Conservation (phyloP, 2,113 vertebrate species). For the Sturnira hondurensis region DNA sequence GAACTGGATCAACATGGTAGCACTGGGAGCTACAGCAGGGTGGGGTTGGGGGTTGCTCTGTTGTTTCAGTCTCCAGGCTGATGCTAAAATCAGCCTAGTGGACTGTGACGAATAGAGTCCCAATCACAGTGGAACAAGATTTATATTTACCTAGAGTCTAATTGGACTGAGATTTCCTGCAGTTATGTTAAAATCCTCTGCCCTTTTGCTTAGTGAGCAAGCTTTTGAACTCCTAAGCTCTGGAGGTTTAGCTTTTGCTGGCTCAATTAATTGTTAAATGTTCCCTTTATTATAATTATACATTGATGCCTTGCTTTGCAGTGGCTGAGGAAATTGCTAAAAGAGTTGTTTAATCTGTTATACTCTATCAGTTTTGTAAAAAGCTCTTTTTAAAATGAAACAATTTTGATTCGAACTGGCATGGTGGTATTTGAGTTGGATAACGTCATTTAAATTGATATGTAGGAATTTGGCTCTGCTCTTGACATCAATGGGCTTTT, state of each 20-base stretch:
- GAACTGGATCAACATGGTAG: background rate
- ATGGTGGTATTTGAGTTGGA: constrained; percentile 49
- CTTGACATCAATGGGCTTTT: constrained; percentile 64
- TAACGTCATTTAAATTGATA: constrained; percentile 61
- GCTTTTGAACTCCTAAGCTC: constrained; percentile 54
- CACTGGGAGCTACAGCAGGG: background rate
- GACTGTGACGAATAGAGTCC: background rate
- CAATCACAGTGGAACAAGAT: background rate
- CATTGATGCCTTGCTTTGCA: constrained; percentile 7
- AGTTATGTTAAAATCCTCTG: constrained; percentile 33
- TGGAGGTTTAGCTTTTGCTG: constrained; percentile 56
- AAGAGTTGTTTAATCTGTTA: constrained; percentile 60
- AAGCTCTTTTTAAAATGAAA: constrained; percentile 45
- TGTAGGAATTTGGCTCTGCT: constrained; percentile 60
- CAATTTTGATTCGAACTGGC: constrained; percentile 58
- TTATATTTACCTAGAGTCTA: constrained; percentile 38
- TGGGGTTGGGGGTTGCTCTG: background rate
- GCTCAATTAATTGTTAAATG: constrained; percentile 68
- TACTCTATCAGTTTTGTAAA: constrained; percentile 43
- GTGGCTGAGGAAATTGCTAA: constrained; percentile 55
- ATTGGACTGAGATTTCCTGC: constrained; percentile 54
- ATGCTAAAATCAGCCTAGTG: background rate
- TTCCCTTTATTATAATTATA: constrained; percentile 64
- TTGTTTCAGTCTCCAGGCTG: background rate
- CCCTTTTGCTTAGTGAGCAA: constrained; percentile 54